Evolutionary conservation across 2,797 vertebrate species (phyloP).

Genomic region (Chrosomus eos): DNA sequence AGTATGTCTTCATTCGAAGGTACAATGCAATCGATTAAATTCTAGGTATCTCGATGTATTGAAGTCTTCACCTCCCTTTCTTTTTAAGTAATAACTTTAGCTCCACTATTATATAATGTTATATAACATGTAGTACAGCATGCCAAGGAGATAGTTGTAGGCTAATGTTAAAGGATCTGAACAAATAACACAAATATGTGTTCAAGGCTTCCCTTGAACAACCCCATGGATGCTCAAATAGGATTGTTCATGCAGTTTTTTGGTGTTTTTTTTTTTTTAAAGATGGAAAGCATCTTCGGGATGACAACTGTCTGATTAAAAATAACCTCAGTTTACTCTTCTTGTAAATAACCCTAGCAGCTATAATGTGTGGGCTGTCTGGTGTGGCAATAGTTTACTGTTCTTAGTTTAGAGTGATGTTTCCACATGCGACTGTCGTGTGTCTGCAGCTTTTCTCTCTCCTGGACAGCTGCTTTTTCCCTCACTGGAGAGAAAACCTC

Average conservation of each 20-base stretch:
- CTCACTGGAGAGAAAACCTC: constrained; percentile 38
- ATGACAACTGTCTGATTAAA: background rate
- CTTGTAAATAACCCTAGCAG: background rate
- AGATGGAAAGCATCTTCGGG: background rate
- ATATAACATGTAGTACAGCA: background rate
- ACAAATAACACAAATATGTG: background rate
- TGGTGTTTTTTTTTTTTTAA: background rate
- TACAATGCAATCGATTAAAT: background rate
- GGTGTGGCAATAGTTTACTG: background rate
- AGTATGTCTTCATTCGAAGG: background rate
- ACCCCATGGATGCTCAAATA: background rate
- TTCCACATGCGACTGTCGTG: constrained; percentile 36
- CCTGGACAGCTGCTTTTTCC: constrained; percentile 33
- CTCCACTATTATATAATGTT: background rate
- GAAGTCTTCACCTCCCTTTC: background rate
- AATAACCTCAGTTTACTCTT: background rate
- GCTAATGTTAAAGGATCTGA: background rate
- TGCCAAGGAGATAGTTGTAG: background rate
- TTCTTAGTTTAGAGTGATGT: constrained; percentile 15
- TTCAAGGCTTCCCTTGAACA: background rate
- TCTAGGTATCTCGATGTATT: too few relatives aligned
- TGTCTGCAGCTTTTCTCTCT: constrained; percentile 34
- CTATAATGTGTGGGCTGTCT: background rate
- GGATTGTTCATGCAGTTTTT: background rate
- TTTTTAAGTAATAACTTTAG: background rate